A percentile compares a stretch with the other conserved stretches of the same genome.
These are phyloP conservation scores for Gymnothorax reevesii DNA, from an alignment of 2,797 vertebrate species.

Conservation along the genomic window DNA sequence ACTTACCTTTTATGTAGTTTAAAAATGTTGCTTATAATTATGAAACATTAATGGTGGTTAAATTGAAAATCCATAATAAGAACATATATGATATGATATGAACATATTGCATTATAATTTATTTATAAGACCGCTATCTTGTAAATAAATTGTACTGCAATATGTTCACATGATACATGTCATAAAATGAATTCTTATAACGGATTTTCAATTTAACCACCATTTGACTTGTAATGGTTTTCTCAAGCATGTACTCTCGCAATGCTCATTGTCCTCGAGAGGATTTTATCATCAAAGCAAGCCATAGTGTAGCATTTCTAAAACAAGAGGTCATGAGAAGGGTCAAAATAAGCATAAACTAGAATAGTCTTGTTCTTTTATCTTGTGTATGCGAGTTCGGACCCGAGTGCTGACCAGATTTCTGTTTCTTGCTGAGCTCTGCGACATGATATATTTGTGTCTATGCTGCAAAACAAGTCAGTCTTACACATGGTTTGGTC, in stretches of 20 bases:
- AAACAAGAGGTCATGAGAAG: conserved; percentile 8
- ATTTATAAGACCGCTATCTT: background rate
- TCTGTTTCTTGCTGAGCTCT: background rate
- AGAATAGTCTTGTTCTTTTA: background rate
- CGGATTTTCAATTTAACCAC: background rate
- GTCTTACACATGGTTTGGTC: too few species aligned
- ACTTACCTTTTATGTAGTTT: too few species aligned
- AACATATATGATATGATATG: background rate
- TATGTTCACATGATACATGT: background rate
- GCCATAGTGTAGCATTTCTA: background rate
- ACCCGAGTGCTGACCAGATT: background rate
- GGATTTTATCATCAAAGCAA: background rate
- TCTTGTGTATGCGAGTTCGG: background rate
- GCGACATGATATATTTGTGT: background rate
- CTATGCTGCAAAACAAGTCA: background rate
- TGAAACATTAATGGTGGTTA: background rate
- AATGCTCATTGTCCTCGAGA: background rate
- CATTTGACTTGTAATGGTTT: background rate
- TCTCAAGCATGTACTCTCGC: background rate
- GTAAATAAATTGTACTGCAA: background rate
- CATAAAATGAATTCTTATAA: background rate
- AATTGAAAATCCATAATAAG: background rate
- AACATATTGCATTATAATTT: background rate
- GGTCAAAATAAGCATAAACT: conserved; percentile 12
- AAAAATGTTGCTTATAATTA: too few species aligned